Evolutionary conservation across 1,140 invertebrate genomes (phyloP), one percentile per base, ranked within the genome.

Genomic region (Hermatobates lingyangjiaoensis): DNA sequence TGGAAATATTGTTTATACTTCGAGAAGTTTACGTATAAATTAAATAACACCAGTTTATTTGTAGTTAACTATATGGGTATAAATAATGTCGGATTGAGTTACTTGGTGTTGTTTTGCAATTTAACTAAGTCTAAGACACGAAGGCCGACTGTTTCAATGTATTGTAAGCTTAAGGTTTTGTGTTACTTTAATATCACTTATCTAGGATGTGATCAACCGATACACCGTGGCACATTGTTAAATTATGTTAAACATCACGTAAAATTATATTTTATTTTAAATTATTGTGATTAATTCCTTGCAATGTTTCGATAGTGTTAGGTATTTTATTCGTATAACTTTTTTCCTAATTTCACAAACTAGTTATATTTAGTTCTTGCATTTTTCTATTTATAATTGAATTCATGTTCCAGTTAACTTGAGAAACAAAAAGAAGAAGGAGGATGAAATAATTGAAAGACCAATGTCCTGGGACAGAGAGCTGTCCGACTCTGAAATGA

Each of bases 391-490:
- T 28, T 27, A 28, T 18, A 18, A 21, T 52, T 38, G 18, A 20
- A 21, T 40, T 40, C 14, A 7, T 45, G 18, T 50, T 45, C 1
- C 48, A 54, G 72, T 73, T 0, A 73, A 72, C 56, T 55, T 74
- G 27, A 65, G 72, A 15, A 70, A 66, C 28, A 74, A 74, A 56
- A 74, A 73, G 58, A 71, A 71, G 54, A 62, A 59, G 28, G 60
- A 56, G 34, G 65, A 66, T 28, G 66, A 63, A 14, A 53, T 58
- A 20, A 58, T 66, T 23, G 75, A 77, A 57, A 65, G 86, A 30
- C 87, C 86, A 15, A 90, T 90, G 86, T 89, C 85, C 1, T 89
- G 86, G 87, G 86, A 90, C 63, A 86, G 87, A 15, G 86, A 88
- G 64, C 68, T 90, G 0, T 88, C 84, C 1, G 86, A 90, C 59